Conservation (phyloP, 2,113 vertebrate species). For the Synodontis membranacea region DNA sequence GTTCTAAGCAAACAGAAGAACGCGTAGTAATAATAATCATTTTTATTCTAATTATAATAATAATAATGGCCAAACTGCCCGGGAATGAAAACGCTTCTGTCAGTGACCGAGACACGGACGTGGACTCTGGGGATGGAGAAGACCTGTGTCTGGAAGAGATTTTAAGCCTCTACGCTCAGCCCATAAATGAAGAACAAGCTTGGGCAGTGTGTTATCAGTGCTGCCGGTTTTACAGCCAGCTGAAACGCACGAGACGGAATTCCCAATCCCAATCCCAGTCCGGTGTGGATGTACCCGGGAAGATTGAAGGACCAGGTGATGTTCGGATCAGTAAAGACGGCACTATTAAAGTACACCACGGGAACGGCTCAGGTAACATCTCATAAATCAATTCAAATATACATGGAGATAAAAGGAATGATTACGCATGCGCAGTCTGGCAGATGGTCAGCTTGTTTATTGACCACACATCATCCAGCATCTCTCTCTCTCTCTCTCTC, state of each 20-base stretch:
- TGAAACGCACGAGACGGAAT: conserved; percentile 64
- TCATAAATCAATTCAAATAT: background rate
- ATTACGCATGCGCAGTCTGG: conserved; percentile 11
- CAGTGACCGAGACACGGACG: conserved; percentile 50
- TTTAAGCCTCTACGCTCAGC: conserved; percentile 86
- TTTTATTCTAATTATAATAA: background rate
- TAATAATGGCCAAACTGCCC: conserved; percentile 68
- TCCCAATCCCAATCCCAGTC: conserved; percentile 62
- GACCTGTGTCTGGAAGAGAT: conserved; percentile 87
- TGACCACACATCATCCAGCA: background rate
- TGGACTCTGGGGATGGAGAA: conserved; percentile 66
- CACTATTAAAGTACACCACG: conserved; percentile 66
- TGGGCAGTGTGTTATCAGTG: conserved; percentile 97
- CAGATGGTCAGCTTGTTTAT: background rate
- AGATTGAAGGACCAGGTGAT: conserved; percentile 75
- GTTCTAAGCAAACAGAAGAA: background rate
- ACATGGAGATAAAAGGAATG: background rate
- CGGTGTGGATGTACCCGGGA: conserved; percentile 48
- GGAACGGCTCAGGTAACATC: conserved; percentile 66
- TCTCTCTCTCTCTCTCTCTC: background rate
- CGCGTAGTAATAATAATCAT: background rate
- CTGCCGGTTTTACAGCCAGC: conserved; percentile 75
- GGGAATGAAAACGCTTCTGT: conserved; percentile 52
- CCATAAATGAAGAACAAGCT: conserved; percentile 96
- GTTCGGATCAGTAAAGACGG: conserved; percentile 85